A percentile compares a stretch with the other conserved stretches of the same genome.
Conservation (phyloP, 1,140 invertebrate genomes). For the Drosophila arawakana region DNA sequence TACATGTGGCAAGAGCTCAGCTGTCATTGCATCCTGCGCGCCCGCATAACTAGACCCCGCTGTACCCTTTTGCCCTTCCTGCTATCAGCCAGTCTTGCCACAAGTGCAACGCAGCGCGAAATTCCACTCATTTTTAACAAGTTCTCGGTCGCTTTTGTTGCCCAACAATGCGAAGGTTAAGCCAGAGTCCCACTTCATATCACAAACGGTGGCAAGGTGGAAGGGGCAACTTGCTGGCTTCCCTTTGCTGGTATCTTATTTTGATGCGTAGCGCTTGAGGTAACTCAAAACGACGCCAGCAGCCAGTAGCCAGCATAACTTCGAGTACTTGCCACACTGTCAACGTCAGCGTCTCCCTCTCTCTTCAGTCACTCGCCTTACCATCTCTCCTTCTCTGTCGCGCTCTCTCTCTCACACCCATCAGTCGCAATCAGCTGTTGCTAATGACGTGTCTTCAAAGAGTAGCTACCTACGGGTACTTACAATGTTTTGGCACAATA, state of each 20-base stretch:
- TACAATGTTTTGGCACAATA: constrained; percentile 77
- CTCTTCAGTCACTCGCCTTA: too few relatives aligned
- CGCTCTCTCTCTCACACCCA: constrained; percentile 6
- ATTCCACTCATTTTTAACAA: constrained; percentile 82
- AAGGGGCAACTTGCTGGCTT: constrained; percentile 30
- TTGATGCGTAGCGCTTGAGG: constrained; percentile 50
- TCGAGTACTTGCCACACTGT: constrained; percentile 54
- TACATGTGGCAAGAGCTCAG: constrained; percentile 32
- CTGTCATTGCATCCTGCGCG: constrained; percentile 37
- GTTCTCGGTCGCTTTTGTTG: constrained; percentile 77
- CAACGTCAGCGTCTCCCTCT: constrained; percentile 56
- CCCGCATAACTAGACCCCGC: constrained; percentile 29
- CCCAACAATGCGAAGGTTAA: constrained; percentile 74
- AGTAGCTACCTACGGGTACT: constrained; percentile 66
- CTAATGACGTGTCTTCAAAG: constrained; percentile 59
- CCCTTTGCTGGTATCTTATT: constrained; percentile 31
- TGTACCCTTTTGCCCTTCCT: constrained; percentile 19
- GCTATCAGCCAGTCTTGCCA: constrained; percentile 27
- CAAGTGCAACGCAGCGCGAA: constrained; percentile 79
- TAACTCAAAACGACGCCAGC: constrained; percentile 46
- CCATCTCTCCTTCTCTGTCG: neutral
- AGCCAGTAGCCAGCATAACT: constrained; percentile 64
- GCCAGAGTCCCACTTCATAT: constrained; percentile 56
- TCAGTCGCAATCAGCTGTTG: constrained; percentile 58
- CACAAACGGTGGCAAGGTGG: constrained; percentile 57